A percentile compares a stretch with the other conserved stretches of the same genome.
These are phyloP conservation scores for Drosophila athabasca DNA, from an alignment of 1,140 invertebrate species.

Conservation along the genomic window DNA sequence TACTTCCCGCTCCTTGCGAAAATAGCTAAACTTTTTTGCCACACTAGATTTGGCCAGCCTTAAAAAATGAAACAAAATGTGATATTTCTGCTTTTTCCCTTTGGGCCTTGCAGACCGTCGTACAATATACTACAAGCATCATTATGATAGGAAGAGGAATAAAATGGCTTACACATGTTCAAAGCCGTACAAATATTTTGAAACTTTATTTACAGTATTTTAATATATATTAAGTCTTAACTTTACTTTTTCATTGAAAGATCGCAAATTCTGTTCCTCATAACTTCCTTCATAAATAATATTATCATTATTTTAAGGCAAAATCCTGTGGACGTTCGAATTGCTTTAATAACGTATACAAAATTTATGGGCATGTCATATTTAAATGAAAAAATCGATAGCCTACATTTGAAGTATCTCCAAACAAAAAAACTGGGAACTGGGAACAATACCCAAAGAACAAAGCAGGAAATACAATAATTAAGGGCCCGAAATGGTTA, in stretches of 20 bases:
- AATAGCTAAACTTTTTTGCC: constrained; percentile 44
- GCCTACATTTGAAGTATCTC: constrained; percentile 62
- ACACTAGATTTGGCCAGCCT: constrained; percentile 19
- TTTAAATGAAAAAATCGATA: constrained; percentile 66
- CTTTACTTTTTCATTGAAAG: not conserved
- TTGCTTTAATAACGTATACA: no score
- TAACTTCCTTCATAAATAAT: no score
- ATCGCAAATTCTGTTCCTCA: not conserved
- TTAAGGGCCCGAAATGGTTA: constrained; percentile 62
- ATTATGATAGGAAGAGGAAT: no score
- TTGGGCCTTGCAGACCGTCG: no score
- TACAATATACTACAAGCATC: constrained; percentile 13
- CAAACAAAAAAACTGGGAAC: constrained; percentile 17
- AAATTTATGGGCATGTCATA: not conserved
- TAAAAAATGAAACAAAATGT: constrained; percentile 14
- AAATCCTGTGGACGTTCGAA: no score
- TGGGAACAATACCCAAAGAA: constrained; percentile 40
- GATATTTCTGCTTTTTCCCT: not conserved
- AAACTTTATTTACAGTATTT: no score
- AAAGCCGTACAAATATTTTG: no score
- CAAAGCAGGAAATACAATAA: constrained; percentile 68
- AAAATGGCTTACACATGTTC: no score
- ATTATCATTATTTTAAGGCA: no score
- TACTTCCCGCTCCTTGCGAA: constrained; percentile 3
- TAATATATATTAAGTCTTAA: no score